Evolutionary conservation across 2,888 invertebrate genomes (phyloP).

Genomic region (Hybos culiciformis): DNA sequence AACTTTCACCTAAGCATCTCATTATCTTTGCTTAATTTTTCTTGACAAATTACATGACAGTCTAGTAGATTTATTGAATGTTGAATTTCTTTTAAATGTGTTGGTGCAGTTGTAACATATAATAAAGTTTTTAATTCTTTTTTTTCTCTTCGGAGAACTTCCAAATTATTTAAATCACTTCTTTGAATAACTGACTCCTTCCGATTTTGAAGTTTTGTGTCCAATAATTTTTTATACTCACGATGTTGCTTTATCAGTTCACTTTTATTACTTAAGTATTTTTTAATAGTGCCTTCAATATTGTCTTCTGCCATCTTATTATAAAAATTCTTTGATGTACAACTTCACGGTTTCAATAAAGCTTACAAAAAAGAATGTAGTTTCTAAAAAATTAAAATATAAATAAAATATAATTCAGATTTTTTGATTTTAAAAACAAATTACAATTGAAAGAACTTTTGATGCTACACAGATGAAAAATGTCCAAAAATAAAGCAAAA

Average conservation of each 20-base stretch:
- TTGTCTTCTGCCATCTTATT: no score
- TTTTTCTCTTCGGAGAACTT: conserved; percentile 21
- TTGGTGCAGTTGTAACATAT: conserved; percentile 27
- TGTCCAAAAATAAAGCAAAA: no score
- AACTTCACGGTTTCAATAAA: no score
- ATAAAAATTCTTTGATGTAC: no score
- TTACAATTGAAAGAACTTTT: no score
- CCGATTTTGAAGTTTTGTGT: conserved; percentile 23
- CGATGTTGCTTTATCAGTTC: conserved; percentile 29
- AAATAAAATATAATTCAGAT: no score
- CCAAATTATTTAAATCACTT: conserved; percentile 25
- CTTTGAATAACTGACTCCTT: conserved; percentile 27
- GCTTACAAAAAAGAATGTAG: no score
- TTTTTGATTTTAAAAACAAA: no score
- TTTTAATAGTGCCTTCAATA: no score
- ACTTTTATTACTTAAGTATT: conserved; percentile 24
- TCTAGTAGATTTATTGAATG: conserved; percentile 22
- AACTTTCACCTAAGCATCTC: no score
- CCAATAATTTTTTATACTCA: conserved; percentile 29
- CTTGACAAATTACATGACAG: conserved; percentile 29
- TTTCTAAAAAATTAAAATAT: no score
- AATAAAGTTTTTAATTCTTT: conserved; percentile 27
- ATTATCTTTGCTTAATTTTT: conserved; percentile 24
- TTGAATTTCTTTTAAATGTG: conserved; percentile 21
- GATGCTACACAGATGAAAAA: no score